Conservation (phyloP, 2,797 vertebrate genomes). For the Emydoidea blandingii region DNA sequence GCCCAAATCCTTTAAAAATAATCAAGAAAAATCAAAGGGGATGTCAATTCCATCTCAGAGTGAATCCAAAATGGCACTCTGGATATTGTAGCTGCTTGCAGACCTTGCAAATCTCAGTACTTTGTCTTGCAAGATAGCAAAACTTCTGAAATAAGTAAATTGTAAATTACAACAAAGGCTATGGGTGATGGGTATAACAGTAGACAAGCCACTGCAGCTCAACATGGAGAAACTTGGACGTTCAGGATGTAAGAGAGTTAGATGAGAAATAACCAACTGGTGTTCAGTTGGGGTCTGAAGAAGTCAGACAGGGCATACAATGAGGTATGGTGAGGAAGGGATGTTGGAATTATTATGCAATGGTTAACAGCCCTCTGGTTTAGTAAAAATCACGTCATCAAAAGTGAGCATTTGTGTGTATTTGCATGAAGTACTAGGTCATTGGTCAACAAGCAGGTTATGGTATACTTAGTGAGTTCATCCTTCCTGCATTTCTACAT, state of each 20-base stretch:
- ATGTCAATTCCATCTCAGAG: not conserved
- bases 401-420: not conserved
- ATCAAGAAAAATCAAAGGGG: not conserved
- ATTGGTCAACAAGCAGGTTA: not conserved
- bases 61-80: not conserved
- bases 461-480: not conserved
- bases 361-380: not conserved
- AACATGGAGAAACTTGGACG: not conserved
- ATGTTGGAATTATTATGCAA: not conserved
- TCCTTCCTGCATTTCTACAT: not conserved
- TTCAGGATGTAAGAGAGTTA: not conserved
- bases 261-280: not conserved
- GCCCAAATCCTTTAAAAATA: not conserved
- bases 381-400: not conserved
- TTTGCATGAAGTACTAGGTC: not conserved
- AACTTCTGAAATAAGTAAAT: fast-evolving
- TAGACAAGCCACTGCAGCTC: fast-evolving
- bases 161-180: fast-evolving
- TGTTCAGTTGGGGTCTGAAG: not conserved
- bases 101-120: not conserved
- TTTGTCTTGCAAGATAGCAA: not conserved
- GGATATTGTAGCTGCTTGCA: not conserved
- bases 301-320: not conserved
- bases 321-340: not conserved
- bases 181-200: not conserved